Base-by-base conservation (phyloP, 2,888 invertebrate genomes). In the Drosophila rubida region DNA sequence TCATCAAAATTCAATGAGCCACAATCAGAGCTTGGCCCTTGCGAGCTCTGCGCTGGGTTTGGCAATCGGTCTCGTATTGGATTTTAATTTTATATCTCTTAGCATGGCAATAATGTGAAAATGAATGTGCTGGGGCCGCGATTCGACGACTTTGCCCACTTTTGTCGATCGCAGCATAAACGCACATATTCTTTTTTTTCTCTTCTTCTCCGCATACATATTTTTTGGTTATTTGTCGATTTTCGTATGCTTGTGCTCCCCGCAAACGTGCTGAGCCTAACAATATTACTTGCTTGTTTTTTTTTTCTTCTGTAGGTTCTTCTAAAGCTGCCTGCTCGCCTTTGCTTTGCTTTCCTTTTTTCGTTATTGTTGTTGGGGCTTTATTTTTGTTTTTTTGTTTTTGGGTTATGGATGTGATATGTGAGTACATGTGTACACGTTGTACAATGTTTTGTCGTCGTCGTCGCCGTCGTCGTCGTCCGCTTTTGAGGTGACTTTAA, bases 191-290 rank as follows among this genome's bases (percentile, higher is more conserved):
- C 5, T 9, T 37, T 8, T 23, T 14, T 30, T 8, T 23, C 11
- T 41, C 32, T 2, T n/a, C 16, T 19, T 37, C 39, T 23, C 13
- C 44, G n/a, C 1, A 14, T 25, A 25, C 7, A 25, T 25, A 6
- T 32, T 42, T 53, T 30, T 30, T 9, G 16, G 5, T 30, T 16
- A 19, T 53, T 30, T 46, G 5, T 51, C 2, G 27, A 42, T n/a
- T 30, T 54, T 44, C 4, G 54, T 54, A 54, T 54, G 44, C 54
- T 44, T 19, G 16, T 44, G 39, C 51, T 37, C 45, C 25, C 58
- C 11, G 1, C 7, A 76, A 87, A 87, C 84, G 84, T 85, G 84
- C 84, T 85, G 88, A 87, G 88, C 84, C 77, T 78, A 57, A 87
- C 84, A 87, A 76, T 78, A 37, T 13, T 13, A 35, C 61, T 27